Evolutionary conservation across 30 jellyfish, hydroid and myxozoan genomes (phyloP).

Genomic region (Rhopilema esculentum): DNA sequence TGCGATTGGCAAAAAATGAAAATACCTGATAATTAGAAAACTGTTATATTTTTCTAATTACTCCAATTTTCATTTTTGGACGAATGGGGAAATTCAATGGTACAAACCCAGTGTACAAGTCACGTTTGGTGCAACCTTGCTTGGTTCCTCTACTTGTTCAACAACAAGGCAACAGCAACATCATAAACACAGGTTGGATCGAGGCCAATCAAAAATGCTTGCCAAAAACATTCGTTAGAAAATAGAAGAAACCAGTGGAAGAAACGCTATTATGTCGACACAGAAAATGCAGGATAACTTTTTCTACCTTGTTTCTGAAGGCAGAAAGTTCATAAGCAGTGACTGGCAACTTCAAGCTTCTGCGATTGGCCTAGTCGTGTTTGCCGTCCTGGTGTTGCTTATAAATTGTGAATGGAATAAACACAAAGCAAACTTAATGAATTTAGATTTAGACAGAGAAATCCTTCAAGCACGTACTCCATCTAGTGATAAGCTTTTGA

Average conservation of each 20-base stretch:
- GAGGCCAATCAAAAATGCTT: not conserved
- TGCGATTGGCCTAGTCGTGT: slow-evolving; percentile 14
- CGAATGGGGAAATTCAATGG: too few relatives aligned
- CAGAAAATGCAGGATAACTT: not conserved
- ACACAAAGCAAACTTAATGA: slow-evolving; percentile 51
- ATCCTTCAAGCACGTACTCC: not conserved
- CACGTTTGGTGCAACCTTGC: too few relatives aligned
- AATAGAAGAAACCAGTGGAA: not conserved
- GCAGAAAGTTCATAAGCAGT: not conserved
- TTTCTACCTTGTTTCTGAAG: not conserved
- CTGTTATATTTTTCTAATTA: too few relatives aligned
- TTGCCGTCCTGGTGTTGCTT: slow-evolving; percentile 21
- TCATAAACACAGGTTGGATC: not conserved
- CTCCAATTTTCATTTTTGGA: too few relatives aligned
- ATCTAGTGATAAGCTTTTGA: slow-evolving; percentile 23
- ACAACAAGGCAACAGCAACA: not conserved
- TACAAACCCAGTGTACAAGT: too few relatives aligned
- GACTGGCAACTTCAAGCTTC: slow-evolving; percentile 78
- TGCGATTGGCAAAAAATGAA: too few relatives aligned
- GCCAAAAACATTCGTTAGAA: not conserved
- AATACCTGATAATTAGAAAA: too few relatives aligned
- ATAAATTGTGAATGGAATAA: slow-evolving; percentile 53
- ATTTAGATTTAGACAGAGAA: slow-evolving; percentile 8
- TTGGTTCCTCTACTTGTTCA: not conserved
- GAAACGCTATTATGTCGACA: not conserved